A percentile compares a stretch with the other conserved stretches of the same genome.
These are phyloP conservation scores for Macrosteles quadrilineatus DNA, from an alignment of 1,140 invertebrate genomes.

Conservation along the genomic window DNA sequence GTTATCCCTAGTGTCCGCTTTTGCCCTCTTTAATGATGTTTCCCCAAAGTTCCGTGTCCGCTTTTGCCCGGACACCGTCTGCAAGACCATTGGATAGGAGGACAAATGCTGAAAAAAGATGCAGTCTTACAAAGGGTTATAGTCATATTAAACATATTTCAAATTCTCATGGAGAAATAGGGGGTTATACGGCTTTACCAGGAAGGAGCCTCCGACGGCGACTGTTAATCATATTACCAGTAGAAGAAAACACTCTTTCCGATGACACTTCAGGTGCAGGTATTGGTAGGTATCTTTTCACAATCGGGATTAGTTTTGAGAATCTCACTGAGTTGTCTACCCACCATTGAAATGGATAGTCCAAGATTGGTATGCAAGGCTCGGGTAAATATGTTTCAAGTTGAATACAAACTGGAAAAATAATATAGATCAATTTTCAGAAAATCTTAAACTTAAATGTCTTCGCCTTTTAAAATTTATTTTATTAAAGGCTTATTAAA, in stretches of 20 bases:
- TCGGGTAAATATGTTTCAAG: not conserved
- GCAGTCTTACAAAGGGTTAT: too few species aligned
- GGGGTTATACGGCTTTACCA: constrained; percentile 32
- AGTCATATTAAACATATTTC: not conserved
- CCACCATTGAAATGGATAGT: not conserved
- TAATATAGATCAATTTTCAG: not conserved
- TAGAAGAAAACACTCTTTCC: not conserved
- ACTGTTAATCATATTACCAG: constrained; percentile 23
- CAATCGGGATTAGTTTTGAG: not conserved
- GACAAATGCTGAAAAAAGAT: too few species aligned
- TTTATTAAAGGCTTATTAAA: not conserved
- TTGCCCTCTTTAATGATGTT: too few species aligned
- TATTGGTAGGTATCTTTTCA: not conserved
- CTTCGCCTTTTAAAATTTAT: too few species aligned
- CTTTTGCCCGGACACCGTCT: too few species aligned
- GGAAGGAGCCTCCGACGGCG: constrained; percentile 27
- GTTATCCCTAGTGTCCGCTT: too few species aligned
- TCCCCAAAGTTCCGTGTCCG: too few species aligned
- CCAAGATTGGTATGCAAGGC: not conserved
- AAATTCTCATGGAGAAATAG: constrained; percentile 35
- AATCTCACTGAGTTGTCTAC: not conserved
- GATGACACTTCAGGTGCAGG: constrained; percentile 8
- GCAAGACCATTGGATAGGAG: too few species aligned
- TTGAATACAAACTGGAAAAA: not conserved
- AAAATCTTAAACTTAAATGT: too few species aligned